Percentiles rank a stretch among this genome's conserved stretches.
Conservation (phyloP, 2,113 vertebrate species). For the Aythya baeri region DNA sequence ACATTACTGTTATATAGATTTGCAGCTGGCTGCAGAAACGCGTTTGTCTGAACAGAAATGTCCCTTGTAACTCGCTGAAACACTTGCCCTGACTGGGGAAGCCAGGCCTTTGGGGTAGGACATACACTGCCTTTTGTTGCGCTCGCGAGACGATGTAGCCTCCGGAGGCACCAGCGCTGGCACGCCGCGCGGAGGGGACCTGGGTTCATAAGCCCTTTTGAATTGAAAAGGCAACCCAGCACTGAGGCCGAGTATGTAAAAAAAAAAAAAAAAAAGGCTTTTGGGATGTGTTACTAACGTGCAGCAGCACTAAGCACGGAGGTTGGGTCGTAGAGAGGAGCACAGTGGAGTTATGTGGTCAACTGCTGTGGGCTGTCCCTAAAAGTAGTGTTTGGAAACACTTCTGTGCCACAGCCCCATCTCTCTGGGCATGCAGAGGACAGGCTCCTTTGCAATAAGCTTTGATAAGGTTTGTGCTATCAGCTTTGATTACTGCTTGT, state of each 20-base stretch:
- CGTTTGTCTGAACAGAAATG: constrained; percentile 54
- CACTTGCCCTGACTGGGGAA: constrained; percentile 4
- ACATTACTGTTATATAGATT: constrained; percentile 51
- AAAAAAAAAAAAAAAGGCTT: background rate
- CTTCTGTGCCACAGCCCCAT: background rate
- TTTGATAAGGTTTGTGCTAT: background rate
- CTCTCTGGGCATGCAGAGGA: background rate
- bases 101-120: constrained; percentile 44
- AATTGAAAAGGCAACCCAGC: background rate
- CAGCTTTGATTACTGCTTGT: background rate
- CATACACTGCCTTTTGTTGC: constrained; percentile 46
- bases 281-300: background rate
- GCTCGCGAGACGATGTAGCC: background rate
- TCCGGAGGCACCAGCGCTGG: background rate
- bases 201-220: background rate
- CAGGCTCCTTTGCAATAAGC: background rate
- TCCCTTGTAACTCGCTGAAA: constrained; percentile 66
- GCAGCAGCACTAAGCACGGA: background rate
- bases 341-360: accelerated
- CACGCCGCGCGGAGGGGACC: accelerated
- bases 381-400: background rate
- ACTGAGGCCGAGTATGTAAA: background rate
- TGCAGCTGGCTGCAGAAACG: constrained; percentile 62
- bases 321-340: background rate
- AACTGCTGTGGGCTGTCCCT: background rate